Conservation (phyloP, 2,797 vertebrate genomes). For the Serranus cabrilla region DNA sequence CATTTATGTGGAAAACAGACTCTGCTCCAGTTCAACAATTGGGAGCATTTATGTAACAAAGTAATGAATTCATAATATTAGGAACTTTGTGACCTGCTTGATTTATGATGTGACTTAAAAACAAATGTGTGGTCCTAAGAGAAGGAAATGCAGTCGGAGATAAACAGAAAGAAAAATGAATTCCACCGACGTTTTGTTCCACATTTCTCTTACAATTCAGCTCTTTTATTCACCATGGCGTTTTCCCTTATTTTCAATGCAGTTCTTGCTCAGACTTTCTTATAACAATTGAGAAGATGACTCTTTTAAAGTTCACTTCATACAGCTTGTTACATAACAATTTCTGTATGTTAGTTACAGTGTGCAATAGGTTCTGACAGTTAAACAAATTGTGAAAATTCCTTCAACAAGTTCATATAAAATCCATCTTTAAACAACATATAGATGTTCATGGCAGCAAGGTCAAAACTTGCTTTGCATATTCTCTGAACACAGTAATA, state of each 20-base stretch:
- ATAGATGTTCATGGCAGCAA: too few relatives aligned
- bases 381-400: too few relatives aligned
- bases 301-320: too few relatives aligned
- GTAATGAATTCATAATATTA: background rate
- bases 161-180: background rate
- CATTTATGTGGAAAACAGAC: constrained; percentile 10
- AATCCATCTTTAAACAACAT: too few relatives aligned
- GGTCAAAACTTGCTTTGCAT: too few relatives aligned
- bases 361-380: too few relatives aligned
- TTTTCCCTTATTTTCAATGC: background rate
- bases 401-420: too few relatives aligned
- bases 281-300: too few relatives aligned
- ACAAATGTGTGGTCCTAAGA: background rate
- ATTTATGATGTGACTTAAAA: background rate
- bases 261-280: background rate
- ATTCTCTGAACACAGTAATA: too few relatives aligned
- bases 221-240: background rate
- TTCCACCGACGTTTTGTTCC: background rate
- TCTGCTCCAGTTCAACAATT: background rate
- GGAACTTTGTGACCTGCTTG: constrained; percentile 10
- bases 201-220: background rate
- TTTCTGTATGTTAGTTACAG: too few relatives aligned
- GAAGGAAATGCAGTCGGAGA: background rate
- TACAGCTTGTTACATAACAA: too few relatives aligned
- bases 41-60: constrained; percentile 16